Percentiles rank a stretch among this genome's conserved stretches.
phyloP scores from a whole-genome alignment of 92 coral and sea anemone genomes.

The Siderastrea radians region DNA sequence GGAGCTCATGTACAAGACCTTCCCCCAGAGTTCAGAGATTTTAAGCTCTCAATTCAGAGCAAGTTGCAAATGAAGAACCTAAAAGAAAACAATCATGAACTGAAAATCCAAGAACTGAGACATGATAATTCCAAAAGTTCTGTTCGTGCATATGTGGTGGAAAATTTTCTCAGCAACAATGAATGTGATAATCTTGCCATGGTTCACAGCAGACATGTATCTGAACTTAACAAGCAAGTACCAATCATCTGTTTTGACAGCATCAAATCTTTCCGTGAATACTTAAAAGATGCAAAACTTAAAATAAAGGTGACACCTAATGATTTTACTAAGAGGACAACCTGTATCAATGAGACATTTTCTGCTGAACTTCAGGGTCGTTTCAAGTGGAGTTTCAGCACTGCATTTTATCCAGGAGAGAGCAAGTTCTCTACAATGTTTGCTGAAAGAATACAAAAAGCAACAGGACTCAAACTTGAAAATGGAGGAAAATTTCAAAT shows the following conservation, averaged over 20 bases:
- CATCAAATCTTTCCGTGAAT: conserved; percentile 77
- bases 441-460: conserved; percentile 79
- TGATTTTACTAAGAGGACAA: conserved; percentile 89
- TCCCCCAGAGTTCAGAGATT: conserved; percentile 72
- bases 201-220: conserved; percentile 82
- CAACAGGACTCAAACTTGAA: conserved; percentile 84
- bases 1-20: conserved; percentile 27
- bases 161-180: conserved; percentile 77
- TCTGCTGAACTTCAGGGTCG: conserved; percentile 71
- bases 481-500: conserved; percentile 99
- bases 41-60: conserved; percentile 78
- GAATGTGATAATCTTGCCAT: conserved; percentile 86
- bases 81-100: conserved; percentile 50
- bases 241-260: conserved; percentile 94
- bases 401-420: conserved; percentile 98
- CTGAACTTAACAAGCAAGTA: conserved; percentile 67
- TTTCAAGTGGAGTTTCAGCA: conserved; percentile 95
- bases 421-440: conserved; percentile 87
- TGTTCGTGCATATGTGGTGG: conserved; percentile 89
- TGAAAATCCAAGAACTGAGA: conserved; percentile 71
- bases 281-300: conserved; percentile 81
- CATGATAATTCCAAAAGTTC: conserved; percentile 60
- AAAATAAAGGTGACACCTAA: conserved; percentile 72
- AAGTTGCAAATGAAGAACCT: conserved; percentile 70
- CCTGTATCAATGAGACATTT: conserved; percentile 93